phyloP scores from a whole-genome alignment of 2,113 vertebrate genomes.

The Drymodes brunneopygia region DNA sequence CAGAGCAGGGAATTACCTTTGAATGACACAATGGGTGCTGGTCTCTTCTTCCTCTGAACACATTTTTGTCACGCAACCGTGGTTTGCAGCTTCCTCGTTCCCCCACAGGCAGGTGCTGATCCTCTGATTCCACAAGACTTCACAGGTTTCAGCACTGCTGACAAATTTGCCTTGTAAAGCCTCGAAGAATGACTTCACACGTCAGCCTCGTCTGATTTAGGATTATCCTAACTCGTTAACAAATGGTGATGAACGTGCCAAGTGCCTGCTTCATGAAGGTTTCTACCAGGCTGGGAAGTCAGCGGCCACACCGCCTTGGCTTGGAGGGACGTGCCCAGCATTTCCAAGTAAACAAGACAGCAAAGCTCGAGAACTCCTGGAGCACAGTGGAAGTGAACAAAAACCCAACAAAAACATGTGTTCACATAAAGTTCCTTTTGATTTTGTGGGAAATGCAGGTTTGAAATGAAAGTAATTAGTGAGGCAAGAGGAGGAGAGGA shows the following conservation, averaged over 20 bases:
- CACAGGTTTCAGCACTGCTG: background rate
- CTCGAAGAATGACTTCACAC: background rate
- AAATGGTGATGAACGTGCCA: background rate
- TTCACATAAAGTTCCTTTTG: background rate
- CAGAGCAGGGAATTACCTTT: background rate
- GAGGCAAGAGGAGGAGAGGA: background rate
- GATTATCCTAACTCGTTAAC: background rate
- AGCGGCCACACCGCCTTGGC: background rate
- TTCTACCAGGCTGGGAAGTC: background rate
- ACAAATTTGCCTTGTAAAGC: background rate
- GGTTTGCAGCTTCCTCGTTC: background rate
- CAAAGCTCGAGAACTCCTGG: background rate
- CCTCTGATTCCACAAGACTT: background rate
- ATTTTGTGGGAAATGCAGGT: background rate
- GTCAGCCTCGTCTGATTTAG: background rate
- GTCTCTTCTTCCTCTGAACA: background rate
- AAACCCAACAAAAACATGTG: background rate
- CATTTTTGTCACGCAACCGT: fast-evolving
- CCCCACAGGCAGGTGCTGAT: background rate
- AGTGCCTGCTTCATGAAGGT: background rate
- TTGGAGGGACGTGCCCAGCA: background rate
- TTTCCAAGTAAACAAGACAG: background rate
- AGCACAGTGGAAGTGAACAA: background rate
- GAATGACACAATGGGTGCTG: background rate
- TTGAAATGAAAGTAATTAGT: background rate